These are phyloP conservation scores for Dinothrombium tinctorium DNA, from an alignment of 1,140 invertebrate genomes.

Conservation along the genomic window DNA sequence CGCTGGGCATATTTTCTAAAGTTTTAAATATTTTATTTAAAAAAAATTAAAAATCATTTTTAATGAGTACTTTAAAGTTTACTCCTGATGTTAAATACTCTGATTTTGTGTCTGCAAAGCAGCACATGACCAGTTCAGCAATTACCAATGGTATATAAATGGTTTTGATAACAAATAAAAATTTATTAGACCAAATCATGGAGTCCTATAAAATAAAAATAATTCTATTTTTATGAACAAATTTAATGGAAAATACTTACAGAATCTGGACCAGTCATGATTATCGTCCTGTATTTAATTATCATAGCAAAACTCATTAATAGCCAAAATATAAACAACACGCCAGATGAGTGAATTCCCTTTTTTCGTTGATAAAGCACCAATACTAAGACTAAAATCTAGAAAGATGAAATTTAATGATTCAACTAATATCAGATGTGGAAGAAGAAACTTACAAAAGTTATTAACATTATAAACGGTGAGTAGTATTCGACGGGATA, in stretches of 20 bases:
- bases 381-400: background rate
- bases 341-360: constrained; percentile 8
- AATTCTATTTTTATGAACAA: background rate
- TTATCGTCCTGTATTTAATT: constrained; percentile 6
- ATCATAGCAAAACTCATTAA: constrained; percentile 1
- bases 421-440: too few species aligned
- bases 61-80: constrained; percentile 1
- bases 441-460: constrained; percentile 5
- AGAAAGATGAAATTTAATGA: background rate
- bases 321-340: constrained; percentile 8
- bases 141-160: background rate
- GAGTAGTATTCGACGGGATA: constrained; percentile 5
- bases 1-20: constrained; percentile 35
- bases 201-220: background rate
- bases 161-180: background rate
- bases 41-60: too few species aligned
- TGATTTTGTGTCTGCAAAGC: constrained; percentile 1
- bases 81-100: background rate
- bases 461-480: constrained; percentile 6
- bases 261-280: background rate
- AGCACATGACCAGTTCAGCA: background rate
- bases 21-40: too few species aligned
- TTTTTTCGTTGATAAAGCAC: constrained; percentile 5
- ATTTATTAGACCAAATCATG: background rate
- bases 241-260: background rate